These are phyloP conservation scores for Colaptes auratus DNA, from an alignment of 2,113 vertebrate genomes.

Conservation along the genomic window DNA sequence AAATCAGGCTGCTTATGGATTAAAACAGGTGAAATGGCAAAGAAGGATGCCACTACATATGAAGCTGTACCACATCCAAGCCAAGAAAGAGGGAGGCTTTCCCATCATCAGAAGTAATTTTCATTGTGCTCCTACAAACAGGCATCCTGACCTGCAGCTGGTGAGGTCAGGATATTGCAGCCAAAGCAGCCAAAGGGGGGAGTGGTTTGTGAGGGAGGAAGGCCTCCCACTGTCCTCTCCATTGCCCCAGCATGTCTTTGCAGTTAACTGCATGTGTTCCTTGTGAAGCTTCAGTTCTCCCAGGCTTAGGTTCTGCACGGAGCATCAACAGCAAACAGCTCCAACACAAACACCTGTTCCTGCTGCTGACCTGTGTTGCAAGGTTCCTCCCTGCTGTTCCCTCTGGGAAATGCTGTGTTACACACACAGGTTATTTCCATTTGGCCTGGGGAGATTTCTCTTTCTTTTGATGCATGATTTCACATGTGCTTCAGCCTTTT, in stretches of 20 bases:
- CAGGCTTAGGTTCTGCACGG: not conserved
- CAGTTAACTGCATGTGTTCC: not conserved
- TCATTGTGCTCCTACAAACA: not conserved
- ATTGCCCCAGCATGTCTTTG: not conserved
- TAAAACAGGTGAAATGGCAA: not conserved
- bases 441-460: not conserved
- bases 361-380: not conserved
- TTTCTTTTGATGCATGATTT: not conserved
- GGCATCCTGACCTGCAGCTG: not conserved
- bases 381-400: not conserved
- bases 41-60: not conserved
- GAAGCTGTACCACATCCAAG: not conserved
- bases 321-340: not conserved
- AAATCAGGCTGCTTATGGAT: not conserved
- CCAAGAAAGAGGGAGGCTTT: not conserved
- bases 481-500: not conserved
- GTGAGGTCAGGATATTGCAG: not conserved
- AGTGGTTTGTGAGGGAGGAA: not conserved
- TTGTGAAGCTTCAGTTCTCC: not conserved
- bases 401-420: not conserved
- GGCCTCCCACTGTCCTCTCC: not conserved
- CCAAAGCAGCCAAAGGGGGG: not conserved
- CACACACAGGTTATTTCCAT: not conserved
- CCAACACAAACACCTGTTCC: not conserved
- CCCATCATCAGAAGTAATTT: not conserved